These are phyloP conservation scores for Xanthia icteritia DNA, from an alignment of 2,888 invertebrate genomes.

Conservation along the genomic window DNA sequence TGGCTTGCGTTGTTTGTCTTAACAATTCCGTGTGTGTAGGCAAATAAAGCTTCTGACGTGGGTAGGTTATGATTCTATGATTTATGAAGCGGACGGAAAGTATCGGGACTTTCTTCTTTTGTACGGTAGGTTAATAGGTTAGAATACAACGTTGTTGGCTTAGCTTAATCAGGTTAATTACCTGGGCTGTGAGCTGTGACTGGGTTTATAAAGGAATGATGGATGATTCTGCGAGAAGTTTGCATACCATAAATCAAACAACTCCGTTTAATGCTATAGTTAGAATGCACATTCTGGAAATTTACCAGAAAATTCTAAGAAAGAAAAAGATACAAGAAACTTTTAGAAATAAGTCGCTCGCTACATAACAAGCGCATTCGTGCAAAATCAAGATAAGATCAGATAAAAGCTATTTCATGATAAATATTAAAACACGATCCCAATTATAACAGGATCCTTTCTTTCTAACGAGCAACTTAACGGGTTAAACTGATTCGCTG, in stretches of 20 bases:
- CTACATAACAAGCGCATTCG: slow-evolving; percentile 46
- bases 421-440: slow-evolving; percentile 59
- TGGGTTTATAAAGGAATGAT: slow-evolving; percentile 53
- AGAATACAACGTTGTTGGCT: slow-evolving; percentile 19
- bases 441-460: slow-evolving; percentile 65
- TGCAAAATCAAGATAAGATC: slow-evolving; percentile 52
- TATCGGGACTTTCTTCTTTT: slow-evolving; percentile 62
- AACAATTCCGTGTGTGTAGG: slow-evolving; percentile 66
- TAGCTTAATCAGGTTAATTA: slow-evolving; percentile 45
- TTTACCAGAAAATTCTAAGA: background rate
- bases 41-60: slow-evolving; percentile 64
- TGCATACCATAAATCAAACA: slow-evolving; percentile 36
- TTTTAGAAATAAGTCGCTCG: slow-evolving; percentile 19
- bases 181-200: slow-evolving; percentile 33
- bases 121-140: slow-evolving; percentile 56
- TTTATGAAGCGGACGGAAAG: slow-evolving; percentile 51
- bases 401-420: slow-evolving; percentile 56
- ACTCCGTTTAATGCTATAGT: background rate
- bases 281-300: slow-evolving; percentile 18
- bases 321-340: background rate
- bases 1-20: slow-evolving; percentile 70
- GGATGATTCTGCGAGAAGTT: slow-evolving; percentile 26
- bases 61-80: slow-evolving; percentile 62
- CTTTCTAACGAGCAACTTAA: slow-evolving; percentile 61
- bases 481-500: slow-evolving; percentile 55